Base-by-base conservation (phyloP, 2,113 vertebrate species). In the Laticauda laticaudata region DNA sequence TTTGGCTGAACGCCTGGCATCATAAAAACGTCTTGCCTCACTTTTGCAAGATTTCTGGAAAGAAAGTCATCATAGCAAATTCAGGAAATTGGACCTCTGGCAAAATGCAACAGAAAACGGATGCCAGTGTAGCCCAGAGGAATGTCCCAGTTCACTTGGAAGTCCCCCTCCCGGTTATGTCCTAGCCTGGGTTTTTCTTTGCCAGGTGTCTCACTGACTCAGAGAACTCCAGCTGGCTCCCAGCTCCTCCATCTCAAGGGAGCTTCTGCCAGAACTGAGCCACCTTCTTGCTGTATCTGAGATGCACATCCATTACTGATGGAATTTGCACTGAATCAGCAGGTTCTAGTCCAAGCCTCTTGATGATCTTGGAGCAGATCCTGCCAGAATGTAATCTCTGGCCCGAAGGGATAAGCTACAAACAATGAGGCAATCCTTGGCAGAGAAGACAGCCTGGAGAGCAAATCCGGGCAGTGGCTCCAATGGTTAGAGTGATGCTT, bases 261-360 rank as follows among this genome's bases (percentile, higher is more conserved):
- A 5, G 26, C 56, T 23, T 9, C n/a, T 29, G 56, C 69, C 15
- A 6, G 61, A 86, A 56, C 56, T 90, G 57, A 87, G 56, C 2
- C 0, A 26, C 87, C 91, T 26, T 0, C 0, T 0, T 24, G 1
- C n/a, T 90, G 88, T 0, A 0, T 45, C 64, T 1, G 75, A 3
- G 8, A 88, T 21, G 55, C 7, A 0, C 2, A 0, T 53, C 3
- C 2, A 2, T 45, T 3, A 10, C 86, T 6, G 29, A 1, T 5
- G 1, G 55, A 56, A 3, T 91, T 86, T 91, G 23, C 94, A 51
- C 2, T 29, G 92, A 69, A 51, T 95, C 92, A 89, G 94, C 43
- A 11, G 92, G 85, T n/a, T 94, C 12, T 1, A 5, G 81, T 92
- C 88, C 91, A 93, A 43, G 89, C 85, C 24, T 43, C 85, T 2